These are phyloP conservation scores for Lutjanus campechanus DNA, from an alignment of 2,797 vertebrate genomes.

Conservation along the genomic window DNA sequence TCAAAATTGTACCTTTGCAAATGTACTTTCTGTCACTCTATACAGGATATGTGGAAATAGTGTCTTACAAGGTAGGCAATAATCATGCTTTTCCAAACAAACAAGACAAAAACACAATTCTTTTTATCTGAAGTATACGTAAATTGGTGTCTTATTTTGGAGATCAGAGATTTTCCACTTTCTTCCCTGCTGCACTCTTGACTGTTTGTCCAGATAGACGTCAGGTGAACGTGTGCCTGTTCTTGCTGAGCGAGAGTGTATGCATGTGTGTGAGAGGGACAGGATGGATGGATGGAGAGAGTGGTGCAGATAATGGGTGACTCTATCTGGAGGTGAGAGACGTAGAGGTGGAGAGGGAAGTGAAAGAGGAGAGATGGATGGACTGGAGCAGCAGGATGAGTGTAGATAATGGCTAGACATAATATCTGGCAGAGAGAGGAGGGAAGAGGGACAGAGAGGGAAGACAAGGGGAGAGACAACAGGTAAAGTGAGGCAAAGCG, in stretches of 20 bases:
- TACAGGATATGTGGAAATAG: neutral
- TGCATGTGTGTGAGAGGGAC: conserved; percentile 49
- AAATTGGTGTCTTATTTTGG: conserved; percentile 8
- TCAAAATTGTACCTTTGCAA: too few species aligned
- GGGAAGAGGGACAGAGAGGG: conserved; percentile 55
- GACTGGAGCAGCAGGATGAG: conserved; percentile 67
- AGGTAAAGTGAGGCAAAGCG: conserved; percentile 56
- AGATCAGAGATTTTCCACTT: conserved; percentile 15
- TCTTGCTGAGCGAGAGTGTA: conserved; percentile 50
- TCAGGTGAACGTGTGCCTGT: conserved; percentile 37
- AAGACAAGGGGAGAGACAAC: conserved; percentile 43
- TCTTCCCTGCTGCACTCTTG: conserved; percentile 27
- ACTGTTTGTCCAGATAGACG: conserved; percentile 39
- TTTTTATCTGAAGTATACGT: neutral
- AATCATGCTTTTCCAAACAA: neutral
- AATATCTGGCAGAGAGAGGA: conserved; percentile 73
- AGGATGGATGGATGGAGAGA: conserved; percentile 67
- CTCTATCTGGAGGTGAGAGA: conserved; percentile 78
- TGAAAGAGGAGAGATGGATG: conserved; percentile 76
- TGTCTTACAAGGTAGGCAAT: neutral
- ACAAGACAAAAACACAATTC: neutral
- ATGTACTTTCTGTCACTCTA: too few species aligned
- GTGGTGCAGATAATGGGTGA: conserved; percentile 68
- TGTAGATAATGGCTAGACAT: conserved; percentile 81
- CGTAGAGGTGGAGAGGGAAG: conserved; percentile 67